phyloP scores from a whole-genome alignment of 2,113 vertebrate genomes.

The Aegithalos caudatus region DNA sequence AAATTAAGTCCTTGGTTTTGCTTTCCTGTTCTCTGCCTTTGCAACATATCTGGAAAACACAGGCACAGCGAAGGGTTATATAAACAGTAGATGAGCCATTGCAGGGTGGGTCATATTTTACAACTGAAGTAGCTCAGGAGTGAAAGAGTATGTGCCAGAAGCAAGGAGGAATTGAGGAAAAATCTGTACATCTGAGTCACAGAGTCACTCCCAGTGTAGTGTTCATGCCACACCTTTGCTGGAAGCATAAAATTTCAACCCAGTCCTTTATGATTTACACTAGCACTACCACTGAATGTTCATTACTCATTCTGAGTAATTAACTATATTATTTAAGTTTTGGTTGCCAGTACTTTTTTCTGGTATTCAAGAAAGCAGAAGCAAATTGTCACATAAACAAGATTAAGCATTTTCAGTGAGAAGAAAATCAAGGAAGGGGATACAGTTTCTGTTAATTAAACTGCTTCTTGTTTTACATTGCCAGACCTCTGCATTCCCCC shows the following conservation, averaged over 20 bases:
- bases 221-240: constrained; percentile 25
- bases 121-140: neutral
- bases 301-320: neutral
- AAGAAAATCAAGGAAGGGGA: neutral
- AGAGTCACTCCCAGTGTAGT: neutral
- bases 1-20: neutral
- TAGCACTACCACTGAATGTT: neutral
- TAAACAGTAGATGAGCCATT: constrained; percentile 35
- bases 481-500: neutral
- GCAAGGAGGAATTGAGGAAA: constrained; percentile 10
- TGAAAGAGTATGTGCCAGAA: neutral
- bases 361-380: neutral
- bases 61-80: neutral
- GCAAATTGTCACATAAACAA: neutral
- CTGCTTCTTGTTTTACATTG: neutral
- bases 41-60: neutral
- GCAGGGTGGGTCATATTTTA: constrained; percentile 41
- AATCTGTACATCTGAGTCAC: constrained; percentile 34
- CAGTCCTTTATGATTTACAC: neutral
- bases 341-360: neutral
- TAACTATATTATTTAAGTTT: neutral
- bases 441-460: neutral
- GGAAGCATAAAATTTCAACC: neutral
- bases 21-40: neutral
- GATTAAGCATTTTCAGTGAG: neutral